Base-by-base conservation (phyloP, 2,113 vertebrate genomes). In the Orthonyx spaldingii region DNA sequence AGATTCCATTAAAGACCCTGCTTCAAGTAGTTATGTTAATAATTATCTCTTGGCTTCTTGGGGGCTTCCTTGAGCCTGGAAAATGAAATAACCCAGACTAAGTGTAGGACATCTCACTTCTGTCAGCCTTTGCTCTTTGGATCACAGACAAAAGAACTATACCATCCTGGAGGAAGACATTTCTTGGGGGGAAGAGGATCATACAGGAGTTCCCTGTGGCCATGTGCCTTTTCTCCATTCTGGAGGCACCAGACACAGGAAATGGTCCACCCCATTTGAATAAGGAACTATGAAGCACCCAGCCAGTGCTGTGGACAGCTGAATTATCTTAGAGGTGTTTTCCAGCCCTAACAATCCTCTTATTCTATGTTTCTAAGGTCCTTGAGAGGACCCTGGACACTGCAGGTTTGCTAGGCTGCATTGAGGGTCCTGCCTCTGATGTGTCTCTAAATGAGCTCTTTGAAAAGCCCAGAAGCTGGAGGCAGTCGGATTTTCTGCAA, bases 161-260 rank as follows among this genome's bases (percentile, higher is more conserved):
- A 10, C 2, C 22, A 13, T 37, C 7, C 39, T 32, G 23, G 7
- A 85, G 19, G 20, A 35, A 26, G 4, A 71, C 60, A 66, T 24
- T 32, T 23, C 24, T 10, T 30, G 6, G 0, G 0, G 5, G 3
- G 1, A 74, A 22, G 2, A 82, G 28, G 13, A 41, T 21, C 6
- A 8, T 1, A 0, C 2, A 10, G 10, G 6, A 52, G 0, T 9
- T 33, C 7, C 19, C 35, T 12, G 9, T 19, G 35, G 3, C 13
- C 5, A 0, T 11, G 5, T 24, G 52, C 6, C 16, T 78, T 57
- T 60, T 30, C 24, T 41, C 41, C 46, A 22, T 52, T 23, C 55
- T 57, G 53, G 28, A 71, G 37, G 26, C 12, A 49, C 9, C 24
- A 5, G 4, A 13, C 6, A 13, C 0, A 24, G 44, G 20, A 72